A percentile compares a stretch with the other conserved stretches of the same genome.
These are phyloP conservation scores for Telmatherina bonti DNA, from an alignment of 2,797 vertebrate genomes.

Conservation along the genomic window DNA sequence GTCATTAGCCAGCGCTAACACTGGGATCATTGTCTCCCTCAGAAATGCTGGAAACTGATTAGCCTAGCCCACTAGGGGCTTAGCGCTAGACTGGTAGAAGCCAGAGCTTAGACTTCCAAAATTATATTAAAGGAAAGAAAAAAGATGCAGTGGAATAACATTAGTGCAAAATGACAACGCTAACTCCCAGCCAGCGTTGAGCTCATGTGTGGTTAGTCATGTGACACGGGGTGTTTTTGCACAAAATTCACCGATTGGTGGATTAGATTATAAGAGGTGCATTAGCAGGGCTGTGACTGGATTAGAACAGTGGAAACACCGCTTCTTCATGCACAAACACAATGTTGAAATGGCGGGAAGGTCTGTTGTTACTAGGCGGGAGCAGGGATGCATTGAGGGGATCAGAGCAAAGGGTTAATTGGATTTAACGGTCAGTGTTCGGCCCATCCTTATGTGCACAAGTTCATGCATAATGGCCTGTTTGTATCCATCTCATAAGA, in stretches of 20 bases:
- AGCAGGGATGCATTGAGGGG: conserved; percentile 56
- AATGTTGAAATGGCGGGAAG: conserved; percentile 81
- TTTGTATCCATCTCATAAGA: conserved; percentile 48
- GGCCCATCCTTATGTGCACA: conserved; percentile 57
- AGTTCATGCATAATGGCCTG: conserved; percentile 53
- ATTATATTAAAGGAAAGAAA: conserved; percentile 80
- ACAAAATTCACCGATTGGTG: conserved; percentile 78
- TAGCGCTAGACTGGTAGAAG: conserved; percentile 73
- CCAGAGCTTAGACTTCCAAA: conserved; percentile 76
- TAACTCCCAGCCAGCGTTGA: conserved; percentile 67
- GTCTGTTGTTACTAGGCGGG: conserved; percentile 80
- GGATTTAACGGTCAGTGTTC: conserved; percentile 71
- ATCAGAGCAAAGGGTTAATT: conserved; percentile 70
- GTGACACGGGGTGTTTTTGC: conserved; percentile 68
- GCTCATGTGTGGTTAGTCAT: conserved; percentile 75
- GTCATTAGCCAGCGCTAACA: conserved; percentile 87
- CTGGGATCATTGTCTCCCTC: conserved; percentile 87
- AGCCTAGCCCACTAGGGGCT: conserved; percentile 78
- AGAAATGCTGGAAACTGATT: conserved; percentile 88
- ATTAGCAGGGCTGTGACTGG: conserved; percentile 80
- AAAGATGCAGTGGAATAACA: conserved; percentile 76
- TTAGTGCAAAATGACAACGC: conserved; percentile 81
- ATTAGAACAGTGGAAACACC: conserved; percentile 62
- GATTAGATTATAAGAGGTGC: conserved; percentile 82
- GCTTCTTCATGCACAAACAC: conserved; percentile 8